These are phyloP conservation scores for Diarsia rubi DNA, from an alignment of 2,888 invertebrate species.

Conservation along the genomic window DNA sequence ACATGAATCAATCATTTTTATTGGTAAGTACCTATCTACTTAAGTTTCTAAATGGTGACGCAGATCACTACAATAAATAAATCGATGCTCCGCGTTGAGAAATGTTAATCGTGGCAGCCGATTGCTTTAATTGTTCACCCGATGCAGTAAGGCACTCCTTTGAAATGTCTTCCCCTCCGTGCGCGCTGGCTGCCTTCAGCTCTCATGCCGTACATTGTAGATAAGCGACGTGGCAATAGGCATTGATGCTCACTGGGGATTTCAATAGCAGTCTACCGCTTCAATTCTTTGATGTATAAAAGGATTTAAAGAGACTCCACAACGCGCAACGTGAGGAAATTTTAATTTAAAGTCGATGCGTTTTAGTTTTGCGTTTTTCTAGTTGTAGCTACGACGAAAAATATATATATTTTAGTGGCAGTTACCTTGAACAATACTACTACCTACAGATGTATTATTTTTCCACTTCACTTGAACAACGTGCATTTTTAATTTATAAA, in stretches of 20 bases:
- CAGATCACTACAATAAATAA: slow-evolving; percentile 29
- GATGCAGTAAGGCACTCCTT: slow-evolving; percentile 83
- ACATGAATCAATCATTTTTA: slow-evolving; percentile 32
- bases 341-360: slow-evolving; percentile 77
- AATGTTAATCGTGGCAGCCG: slow-evolving; percentile 55
- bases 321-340: slow-evolving; percentile 74
- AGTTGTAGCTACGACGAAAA: not conserved
- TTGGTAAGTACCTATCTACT: slow-evolving; percentile 17
- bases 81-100: slow-evolving; percentile 24
- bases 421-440: not conserved
- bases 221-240: slow-evolving; percentile 89
- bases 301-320: slow-evolving; percentile 84
- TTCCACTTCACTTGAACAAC: not conserved
- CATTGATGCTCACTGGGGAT: slow-evolving; percentile 89
- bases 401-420: not conserved
- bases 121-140: slow-evolving; percentile 74
- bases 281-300: slow-evolving; percentile 86
- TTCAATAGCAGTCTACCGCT: slow-evolving; percentile 86
- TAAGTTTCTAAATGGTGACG: not conserved
- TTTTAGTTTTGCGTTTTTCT: slow-evolving; percentile 52
- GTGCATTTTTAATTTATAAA: not conserved
- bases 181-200: slow-evolving; percentile 55
- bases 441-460: not conserved
- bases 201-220: slow-evolving; percentile 82
- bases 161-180: slow-evolving; percentile 75